phyloP scores from a whole-genome alignment of 2,888 invertebrate genomes.

The Tipula helvola region DNA sequence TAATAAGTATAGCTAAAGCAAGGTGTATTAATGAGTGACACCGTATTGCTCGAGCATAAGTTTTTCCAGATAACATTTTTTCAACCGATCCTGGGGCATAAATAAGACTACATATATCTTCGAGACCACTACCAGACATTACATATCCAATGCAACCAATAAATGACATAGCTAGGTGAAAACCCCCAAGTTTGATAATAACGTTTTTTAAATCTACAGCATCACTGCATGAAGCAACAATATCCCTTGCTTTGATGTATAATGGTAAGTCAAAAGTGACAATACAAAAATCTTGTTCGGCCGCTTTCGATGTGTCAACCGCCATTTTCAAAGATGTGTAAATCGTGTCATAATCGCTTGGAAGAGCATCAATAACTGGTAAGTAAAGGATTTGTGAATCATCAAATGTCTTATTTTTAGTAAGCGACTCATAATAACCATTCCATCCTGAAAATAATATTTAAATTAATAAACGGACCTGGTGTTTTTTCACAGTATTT shows the following conservation, averaged over 20 bases:
- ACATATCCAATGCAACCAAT: too few species aligned
- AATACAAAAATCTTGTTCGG: neutral
- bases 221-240: neutral
- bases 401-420: too few species aligned
- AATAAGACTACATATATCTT: too few species aligned
- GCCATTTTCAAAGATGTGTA: neutral
- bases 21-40: neutral
- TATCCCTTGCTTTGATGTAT: neutral
- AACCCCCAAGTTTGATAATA: neutral
- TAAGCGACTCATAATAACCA: too few species aligned
- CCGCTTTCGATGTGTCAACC: neutral
- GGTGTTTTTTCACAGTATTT: too few species aligned
- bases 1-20: too few species aligned
- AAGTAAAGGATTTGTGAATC: neutral
- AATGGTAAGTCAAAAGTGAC: neutral
- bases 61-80: too few species aligned
- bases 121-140: too few species aligned
- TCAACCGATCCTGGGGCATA: too few species aligned
- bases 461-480: too few species aligned
- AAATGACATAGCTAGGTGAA: neutral
- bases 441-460: too few species aligned
- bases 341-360: neutral
- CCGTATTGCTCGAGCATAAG: neutral
- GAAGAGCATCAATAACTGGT: neutral
- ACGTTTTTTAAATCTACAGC: neutral